Percentiles rank a stretch among this genome's conserved stretches.
These are phyloP conservation scores for Aphrophora alni DNA, from an alignment of 2,888 invertebrate species.

Conservation along the genomic window DNA sequence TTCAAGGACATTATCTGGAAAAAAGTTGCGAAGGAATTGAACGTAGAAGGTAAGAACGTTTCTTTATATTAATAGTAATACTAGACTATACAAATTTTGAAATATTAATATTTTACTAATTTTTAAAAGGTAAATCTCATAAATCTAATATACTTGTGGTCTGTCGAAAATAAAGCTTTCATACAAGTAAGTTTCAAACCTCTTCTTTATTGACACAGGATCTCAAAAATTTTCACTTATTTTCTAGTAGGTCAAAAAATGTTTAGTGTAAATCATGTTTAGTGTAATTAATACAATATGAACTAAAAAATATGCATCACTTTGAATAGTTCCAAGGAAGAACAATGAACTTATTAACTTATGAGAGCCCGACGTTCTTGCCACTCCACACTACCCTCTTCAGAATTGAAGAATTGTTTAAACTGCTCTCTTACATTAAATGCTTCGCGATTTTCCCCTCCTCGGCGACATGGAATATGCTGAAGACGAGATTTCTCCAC, in stretches of 20 bases:
- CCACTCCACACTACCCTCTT: conserved; percentile 26
- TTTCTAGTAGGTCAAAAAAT: not conserved
- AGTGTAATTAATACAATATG: conserved; percentile 12
- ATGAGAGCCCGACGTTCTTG: conserved; percentile 15
- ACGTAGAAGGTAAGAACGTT: conserved; percentile 21
- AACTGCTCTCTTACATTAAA: conserved; percentile 15
- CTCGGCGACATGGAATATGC: conserved; percentile 12
- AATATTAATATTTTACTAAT: not conserved
- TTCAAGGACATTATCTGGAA: conserved; percentile 22
- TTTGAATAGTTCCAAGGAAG: conserved; percentile 15
- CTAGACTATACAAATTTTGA: not conserved
- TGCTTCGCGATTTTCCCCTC: conserved; percentile 15
- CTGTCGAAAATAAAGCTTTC: not conserved
- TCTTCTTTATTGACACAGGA: not conserved
- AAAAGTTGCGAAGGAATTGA: conserved; percentile 19
- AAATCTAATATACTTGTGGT: not conserved
- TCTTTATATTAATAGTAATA: not conserved
- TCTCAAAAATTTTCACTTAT: not conserved
- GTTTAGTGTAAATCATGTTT: conserved; percentile 16
- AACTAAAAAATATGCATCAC: not conserved
- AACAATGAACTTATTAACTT: conserved; percentile 16
- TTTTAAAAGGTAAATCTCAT: not conserved
- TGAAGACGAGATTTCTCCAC: conserved; percentile 21
- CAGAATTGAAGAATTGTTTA: conserved; percentile 25
- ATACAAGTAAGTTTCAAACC: not conserved